phyloP scores from a whole-genome alignment of 2,888 invertebrate genomes.

The Eilema depressum region DNA sequence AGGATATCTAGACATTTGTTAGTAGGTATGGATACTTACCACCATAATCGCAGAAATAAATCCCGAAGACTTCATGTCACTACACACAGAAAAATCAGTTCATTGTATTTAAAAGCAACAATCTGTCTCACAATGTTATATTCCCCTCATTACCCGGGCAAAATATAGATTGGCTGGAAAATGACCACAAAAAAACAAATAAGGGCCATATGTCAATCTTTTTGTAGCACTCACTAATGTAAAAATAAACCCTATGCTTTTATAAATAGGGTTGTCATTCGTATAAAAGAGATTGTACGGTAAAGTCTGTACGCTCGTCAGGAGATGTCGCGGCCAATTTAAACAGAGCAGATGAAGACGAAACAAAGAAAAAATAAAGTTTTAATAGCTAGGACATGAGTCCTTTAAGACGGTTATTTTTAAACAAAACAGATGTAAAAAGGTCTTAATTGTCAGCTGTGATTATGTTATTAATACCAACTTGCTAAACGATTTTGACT shows the following conservation, averaged over 20 bases:
- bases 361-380: slow-evolving; percentile 62
- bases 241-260: slow-evolving; percentile 30
- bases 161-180: slow-evolving; percentile 66
- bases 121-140: slow-evolving; percentile 55
- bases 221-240: slow-evolving; percentile 49
- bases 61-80: neutral
- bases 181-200: slow-evolving; percentile 68
- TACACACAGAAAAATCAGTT: slow-evolving; percentile 34
- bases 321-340: slow-evolving; percentile 76
- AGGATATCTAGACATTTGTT: neutral
- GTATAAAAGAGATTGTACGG: slow-evolving; percentile 9
- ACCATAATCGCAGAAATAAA: too few species aligned
- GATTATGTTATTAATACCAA: slow-evolving; percentile 36
- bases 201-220: slow-evolving; percentile 74
- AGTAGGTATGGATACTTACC: too few species aligned
- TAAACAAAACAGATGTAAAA: slow-evolving; percentile 63
- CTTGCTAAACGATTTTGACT: slow-evolving; percentile 36
- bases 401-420: slow-evolving; percentile 65
- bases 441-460: slow-evolving; percentile 41
- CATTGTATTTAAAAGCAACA: slow-evolving; percentile 57
- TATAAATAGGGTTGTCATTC: slow-evolving; percentile 46
- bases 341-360: slow-evolving; percentile 63
- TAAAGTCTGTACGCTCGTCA: slow-evolving; percentile 51
- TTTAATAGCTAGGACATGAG: slow-evolving; percentile 67
- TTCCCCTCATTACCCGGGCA: slow-evolving; percentile 67